A percentile compares a stretch with the other conserved stretches of the same genome.
Evolutionary conservation across 2,797 vertebrate genomes (phyloP).

Genomic region (Anguilla anguilla): DNA sequence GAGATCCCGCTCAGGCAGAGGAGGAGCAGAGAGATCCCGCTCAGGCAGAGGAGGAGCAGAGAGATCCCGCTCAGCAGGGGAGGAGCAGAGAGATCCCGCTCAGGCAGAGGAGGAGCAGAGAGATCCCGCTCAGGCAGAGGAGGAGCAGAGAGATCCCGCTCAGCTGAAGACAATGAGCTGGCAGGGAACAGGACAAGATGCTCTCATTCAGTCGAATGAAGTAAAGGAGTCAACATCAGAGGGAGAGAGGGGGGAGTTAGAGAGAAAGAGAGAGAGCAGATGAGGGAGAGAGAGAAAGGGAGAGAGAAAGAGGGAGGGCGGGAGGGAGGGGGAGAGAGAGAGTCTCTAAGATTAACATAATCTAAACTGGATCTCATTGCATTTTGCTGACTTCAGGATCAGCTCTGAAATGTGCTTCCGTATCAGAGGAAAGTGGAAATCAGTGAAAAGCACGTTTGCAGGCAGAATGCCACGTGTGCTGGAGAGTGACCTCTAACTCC

Average conservation of each 20-base stretch:
- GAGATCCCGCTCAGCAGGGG: too few species aligned
- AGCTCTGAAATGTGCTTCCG: background rate
- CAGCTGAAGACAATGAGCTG: conserved; percentile 20
- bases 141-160: too few species aligned
- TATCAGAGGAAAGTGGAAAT: background rate
- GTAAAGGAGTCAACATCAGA: background rate
- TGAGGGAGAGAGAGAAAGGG: conserved; percentile 4
- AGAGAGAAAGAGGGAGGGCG: conserved; percentile 1
- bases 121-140: too few species aligned
- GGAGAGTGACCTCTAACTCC: background rate
- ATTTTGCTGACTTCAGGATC: background rate
- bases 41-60: too few species aligned
- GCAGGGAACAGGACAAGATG: conserved; percentile 25
- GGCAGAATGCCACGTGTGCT: too few species aligned
- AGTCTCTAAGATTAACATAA: background rate
- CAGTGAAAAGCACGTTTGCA: background rate
- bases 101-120: too few species aligned
- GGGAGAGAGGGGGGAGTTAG: conserved; percentile 2
- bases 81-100: too few species aligned
- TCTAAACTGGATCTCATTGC: background rate
- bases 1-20: too few species aligned
- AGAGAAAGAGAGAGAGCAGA: conserved; percentile 11
- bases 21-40: too few species aligned
- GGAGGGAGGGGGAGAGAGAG: background rate
- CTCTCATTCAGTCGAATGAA: background rate